Conservation (phyloP, 2,113 vertebrate species). For the Vireo altiloquus region DNA sequence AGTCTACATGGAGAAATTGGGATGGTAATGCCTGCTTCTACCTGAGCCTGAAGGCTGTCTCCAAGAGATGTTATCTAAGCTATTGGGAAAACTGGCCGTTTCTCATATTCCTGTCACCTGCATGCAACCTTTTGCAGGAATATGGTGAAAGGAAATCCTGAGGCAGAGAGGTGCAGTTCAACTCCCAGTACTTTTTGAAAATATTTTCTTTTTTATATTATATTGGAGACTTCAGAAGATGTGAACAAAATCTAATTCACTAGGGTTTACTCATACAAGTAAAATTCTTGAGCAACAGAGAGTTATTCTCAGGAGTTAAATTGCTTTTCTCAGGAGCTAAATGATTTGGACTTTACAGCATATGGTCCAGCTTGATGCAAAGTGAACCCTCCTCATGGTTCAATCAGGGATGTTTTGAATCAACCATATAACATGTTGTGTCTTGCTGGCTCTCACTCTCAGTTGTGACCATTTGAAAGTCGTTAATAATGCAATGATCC, state of each 20-base stretch:
- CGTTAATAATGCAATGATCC: neutral
- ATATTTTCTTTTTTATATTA: neutral
- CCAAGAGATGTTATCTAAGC: neutral
- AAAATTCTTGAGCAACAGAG: neutral
- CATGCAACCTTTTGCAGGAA: neutral
- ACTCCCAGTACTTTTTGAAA: neutral
- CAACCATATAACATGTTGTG: no score
- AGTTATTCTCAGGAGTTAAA: neutral
- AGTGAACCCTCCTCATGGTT: neutral
- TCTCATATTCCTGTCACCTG: neutral
- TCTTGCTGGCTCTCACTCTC: neutral
- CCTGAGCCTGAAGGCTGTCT: fast-evolving
- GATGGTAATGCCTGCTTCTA: neutral
- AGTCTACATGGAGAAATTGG: neutral
- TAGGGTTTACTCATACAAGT: neutral
- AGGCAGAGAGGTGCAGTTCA: neutral
- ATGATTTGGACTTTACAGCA: neutral
- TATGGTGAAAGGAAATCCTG: neutral
- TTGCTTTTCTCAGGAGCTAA: neutral
- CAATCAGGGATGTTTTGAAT: neutral
- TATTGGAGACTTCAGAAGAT: neutral
- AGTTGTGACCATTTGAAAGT: neutral
- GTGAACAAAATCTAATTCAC: neutral
- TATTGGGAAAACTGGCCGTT: neutral
- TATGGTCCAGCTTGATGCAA: neutral